phyloP scores from a whole-genome alignment of 2,113 vertebrate genomes.

The Limnothrissa miodon region DNA sequence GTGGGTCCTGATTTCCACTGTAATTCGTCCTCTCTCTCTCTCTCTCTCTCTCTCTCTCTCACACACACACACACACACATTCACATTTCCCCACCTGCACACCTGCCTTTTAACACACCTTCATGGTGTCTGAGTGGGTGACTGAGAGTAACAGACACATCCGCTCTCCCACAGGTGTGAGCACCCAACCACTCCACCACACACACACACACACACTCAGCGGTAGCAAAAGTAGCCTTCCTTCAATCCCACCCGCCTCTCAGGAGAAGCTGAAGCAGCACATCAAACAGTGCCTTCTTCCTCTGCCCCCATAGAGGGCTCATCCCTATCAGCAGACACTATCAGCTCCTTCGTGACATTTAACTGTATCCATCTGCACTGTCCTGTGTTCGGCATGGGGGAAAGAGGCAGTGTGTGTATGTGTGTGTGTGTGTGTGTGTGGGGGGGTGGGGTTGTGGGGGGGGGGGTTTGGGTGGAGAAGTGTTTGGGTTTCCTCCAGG shows the following conservation, averaged over 20 bases:
- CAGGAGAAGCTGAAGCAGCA: slow-evolving; percentile 23
- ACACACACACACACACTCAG: slow-evolving; percentile 13
- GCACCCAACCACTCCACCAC: slow-evolving; percentile 2
- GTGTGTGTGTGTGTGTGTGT: not conserved
- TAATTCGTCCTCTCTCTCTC: not conserved
- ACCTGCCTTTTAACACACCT: slow-evolving; percentile 41
- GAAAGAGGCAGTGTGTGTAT: not conserved
- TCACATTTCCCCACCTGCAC: slow-evolving; percentile 15
- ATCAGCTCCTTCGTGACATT: slow-evolving; percentile 46
- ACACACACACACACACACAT: slow-evolving; percentile 21
- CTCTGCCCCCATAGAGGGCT: slow-evolving; percentile 29
- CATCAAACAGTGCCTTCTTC: slow-evolving; percentile 49
- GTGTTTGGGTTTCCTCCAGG: slow-evolving; percentile 43
- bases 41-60: not conserved
- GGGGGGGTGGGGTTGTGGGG: not conserved
- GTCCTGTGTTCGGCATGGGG: slow-evolving; percentile 5
- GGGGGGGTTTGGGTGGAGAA: not conserved
- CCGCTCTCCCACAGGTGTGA: slow-evolving; percentile 45
- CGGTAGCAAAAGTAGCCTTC: not conserved
- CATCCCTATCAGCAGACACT: slow-evolving; percentile 38
- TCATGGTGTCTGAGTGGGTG: slow-evolving; percentile 34
- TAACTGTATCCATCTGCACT: slow-evolving; percentile 46
- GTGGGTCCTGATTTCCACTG: not conserved
- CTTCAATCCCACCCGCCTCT: slow-evolving; percentile 26
- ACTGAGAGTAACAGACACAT: slow-evolving; percentile 35